Evolutionary conservation across 1,140 invertebrate genomes (phyloP).

Genomic region (Calliphora vicina): DNA sequence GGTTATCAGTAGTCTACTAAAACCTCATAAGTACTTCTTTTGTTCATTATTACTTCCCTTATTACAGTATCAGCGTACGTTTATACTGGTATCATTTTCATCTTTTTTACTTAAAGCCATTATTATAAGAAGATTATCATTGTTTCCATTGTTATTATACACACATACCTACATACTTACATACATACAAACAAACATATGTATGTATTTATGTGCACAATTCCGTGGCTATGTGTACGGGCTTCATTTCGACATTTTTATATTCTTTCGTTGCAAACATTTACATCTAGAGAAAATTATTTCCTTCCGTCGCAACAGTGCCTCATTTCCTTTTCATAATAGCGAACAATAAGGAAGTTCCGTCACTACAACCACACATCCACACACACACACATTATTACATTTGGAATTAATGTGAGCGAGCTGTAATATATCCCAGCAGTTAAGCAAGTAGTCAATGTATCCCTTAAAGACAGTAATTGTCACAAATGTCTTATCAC

Average conservation of each 20-base stretch:
- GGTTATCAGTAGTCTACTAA: neutral
- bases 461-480: too few species aligned
- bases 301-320: slow-evolving; percentile 31
- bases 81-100: slow-evolving; percentile 22
- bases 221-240: neutral
- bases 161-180: neutral
- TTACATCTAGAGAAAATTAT: slow-evolving; percentile 34
- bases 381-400: neutral
- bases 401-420: neutral
- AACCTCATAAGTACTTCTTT: neutral
- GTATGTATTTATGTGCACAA: neutral
- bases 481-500: too few species aligned
- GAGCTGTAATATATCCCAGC: neutral
- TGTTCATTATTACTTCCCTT: slow-evolving; percentile 5
- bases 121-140: slow-evolving; percentile 32
- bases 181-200: neutral
- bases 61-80: neutral
- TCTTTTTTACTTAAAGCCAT: slow-evolving; percentile 20
- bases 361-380: slow-evolving; percentile 16
- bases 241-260: neutral
- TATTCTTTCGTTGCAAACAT: slow-evolving; percentile 5
- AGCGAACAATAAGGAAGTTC: slow-evolving; percentile 33
- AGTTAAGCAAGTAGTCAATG: too few species aligned
- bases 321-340: slow-evolving; percentile 34
- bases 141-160: slow-evolving; percentile 25